A percentile compares a stretch with the other conserved stretches of the same genome.
Evolutionary conservation across 2,113 vertebrate species (phyloP).

Genomic region (Tenrec ecaudatus): DNA sequence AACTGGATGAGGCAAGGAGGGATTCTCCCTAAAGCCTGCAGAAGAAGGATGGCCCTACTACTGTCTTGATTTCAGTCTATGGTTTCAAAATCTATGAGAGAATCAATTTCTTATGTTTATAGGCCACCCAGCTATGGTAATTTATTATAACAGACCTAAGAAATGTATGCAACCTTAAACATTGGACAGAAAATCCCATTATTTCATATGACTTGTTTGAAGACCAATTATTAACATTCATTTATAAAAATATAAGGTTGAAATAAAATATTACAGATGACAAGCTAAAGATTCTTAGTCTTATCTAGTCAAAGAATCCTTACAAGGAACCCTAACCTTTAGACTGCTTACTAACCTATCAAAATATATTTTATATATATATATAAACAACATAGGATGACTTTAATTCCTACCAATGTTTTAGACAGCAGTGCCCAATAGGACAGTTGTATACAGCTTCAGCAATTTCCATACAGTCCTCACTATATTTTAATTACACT

Average conservation of each 20-base stretch:
- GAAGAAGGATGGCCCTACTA: too few species aligned
- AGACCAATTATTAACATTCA: neutral
- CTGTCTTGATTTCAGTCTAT: neutral
- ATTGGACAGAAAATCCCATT: neutral
- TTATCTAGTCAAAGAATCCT: neutral
- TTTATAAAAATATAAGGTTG: slow-evolving; percentile 33
- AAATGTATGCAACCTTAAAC: neutral
- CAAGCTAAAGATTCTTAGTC: neutral
- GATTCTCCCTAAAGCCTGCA: too few species aligned
- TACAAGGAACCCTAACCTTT: neutral
- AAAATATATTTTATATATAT: neutral
- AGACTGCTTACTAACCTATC: neutral
- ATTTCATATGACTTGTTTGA: neutral
- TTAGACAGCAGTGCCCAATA: neutral
- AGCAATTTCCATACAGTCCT: neutral
- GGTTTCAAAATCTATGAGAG: neutral
- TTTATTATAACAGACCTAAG: neutral
- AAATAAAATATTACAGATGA: slow-evolving; percentile 7
- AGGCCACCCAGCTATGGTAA: neutral
- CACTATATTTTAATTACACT: neutral
- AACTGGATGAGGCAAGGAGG: too few species aligned
- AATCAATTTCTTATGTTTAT: neutral
- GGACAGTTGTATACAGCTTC: neutral
- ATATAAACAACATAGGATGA: neutral
- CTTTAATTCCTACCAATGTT: neutral